Base-by-base conservation (phyloP, 2,113 vertebrate species). In the Lipotes vexillifer region DNA sequence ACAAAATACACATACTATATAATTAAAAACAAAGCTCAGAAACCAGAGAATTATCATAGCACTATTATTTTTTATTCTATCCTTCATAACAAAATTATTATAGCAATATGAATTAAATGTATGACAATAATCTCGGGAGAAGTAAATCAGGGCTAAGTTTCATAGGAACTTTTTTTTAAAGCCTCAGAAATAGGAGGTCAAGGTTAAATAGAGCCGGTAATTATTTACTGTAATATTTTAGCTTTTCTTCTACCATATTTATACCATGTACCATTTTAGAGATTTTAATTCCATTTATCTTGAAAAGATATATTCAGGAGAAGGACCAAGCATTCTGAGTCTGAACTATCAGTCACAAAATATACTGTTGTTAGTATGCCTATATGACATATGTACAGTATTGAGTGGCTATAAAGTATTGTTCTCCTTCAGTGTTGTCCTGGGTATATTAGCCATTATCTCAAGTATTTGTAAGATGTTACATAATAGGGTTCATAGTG, bases 51-150 rank as follows among this genome's bases (percentile, higher is more conserved):
- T 68, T 87, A 52, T 8, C n/a, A 72, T 55, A n/a, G 78, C 29
- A 77, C 15, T 80, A 59, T 94, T 38, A 49, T 94, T 85, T 33
- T 84, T 96, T 84, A 4, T 71, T 92, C 66, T 91, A 75, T 0
- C 27, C 87, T 97, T 94, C 91, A 77, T 46, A 95, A 92, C 44
- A 90, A 97, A 97, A 96, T 61, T 91, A 95, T 8, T 89, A 90
- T 0, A 97, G 63, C 4, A 91, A 90, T 94, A 94, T 94, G 69
- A 97, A 94, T 63, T 74, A 97, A 92, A 94, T 44, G 61, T 94
- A 96, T 90, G 92, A 46, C 25, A 96, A 94, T 2, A 97, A 94
- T 68, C 8, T 94, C 95, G 80, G 33, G 68, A 96, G 96, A 96
- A 93, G 85, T 96, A 80, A 97, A 94, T 94, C 11, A 92, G 44